Percentiles rank a stretch among this genome's conserved stretches.
Conservation (phyloP, 2,888 invertebrate species). For the Xanthia togata region DNA sequence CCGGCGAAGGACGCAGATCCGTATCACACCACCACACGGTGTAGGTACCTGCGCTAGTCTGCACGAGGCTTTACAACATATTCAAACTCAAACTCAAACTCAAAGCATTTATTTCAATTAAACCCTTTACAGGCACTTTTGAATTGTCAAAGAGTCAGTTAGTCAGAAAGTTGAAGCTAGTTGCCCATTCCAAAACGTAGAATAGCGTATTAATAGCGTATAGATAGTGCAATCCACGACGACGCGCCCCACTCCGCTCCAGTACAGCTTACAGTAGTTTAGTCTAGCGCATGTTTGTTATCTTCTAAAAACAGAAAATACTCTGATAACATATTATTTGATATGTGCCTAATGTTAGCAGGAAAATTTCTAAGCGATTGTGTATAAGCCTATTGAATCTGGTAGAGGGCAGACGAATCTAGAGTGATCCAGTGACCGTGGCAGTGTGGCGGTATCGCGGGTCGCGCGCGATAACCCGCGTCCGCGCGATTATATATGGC, state of each 20-base stretch:
- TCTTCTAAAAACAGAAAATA: conserved; percentile 30
- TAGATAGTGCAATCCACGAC: no score
- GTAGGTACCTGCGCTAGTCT: no score
- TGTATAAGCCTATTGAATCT: not conserved
- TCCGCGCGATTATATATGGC: conserved; percentile 3
- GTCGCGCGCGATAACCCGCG: conserved; percentile 44
- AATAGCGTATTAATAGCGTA: no score
- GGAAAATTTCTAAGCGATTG: conserved; percentile 9
- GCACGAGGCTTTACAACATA: no score
- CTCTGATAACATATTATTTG: conserved; percentile 9
- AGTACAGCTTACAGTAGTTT: no score
- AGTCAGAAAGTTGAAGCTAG: no score
- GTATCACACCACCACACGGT: not conserved
- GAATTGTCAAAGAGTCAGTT: no score
- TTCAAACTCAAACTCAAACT: no score
- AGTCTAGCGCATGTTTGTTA: conserved; percentile 17
- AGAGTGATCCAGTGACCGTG: conserved; percentile 19
- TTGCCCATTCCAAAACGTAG: no score
- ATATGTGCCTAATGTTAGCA: not conserved
- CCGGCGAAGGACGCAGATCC: conserved; percentile 13
- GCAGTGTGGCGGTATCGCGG: conserved; percentile 27
- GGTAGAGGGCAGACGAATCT: conserved; percentile 12
- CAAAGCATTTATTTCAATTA: no score
- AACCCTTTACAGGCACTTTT: no score
- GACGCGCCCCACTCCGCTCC: no score